These are phyloP conservation scores for Myanophis thanlyinensis DNA, from an alignment of 2,113 vertebrate genomes.

Conservation along the genomic window DNA sequence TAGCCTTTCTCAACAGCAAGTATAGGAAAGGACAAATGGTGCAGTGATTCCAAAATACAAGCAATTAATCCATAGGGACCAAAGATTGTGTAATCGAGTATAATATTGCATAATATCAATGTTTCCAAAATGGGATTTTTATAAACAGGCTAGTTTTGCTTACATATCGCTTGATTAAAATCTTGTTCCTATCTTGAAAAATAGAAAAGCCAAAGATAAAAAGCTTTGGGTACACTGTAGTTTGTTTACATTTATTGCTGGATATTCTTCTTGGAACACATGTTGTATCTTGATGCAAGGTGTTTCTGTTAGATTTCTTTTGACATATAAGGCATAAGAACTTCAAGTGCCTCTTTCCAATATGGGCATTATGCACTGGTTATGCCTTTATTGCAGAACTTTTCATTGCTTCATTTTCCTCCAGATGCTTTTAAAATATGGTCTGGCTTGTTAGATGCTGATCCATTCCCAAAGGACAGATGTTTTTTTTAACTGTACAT, in stretches of 20 bases:
- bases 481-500: conserved; percentile 1
- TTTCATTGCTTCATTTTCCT: neutral
- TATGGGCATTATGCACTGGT: neutral
- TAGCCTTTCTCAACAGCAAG: neutral
- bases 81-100: neutral
- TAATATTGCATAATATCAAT: neutral
- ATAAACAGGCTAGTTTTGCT: neutral
- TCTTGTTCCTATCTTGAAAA: neutral
- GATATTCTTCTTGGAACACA: neutral
- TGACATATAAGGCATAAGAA: neutral
- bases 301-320: neutral
- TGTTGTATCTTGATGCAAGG: neutral
- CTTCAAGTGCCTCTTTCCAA: neutral
- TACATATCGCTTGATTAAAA: neutral
- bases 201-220: neutral
- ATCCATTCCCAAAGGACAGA: neutral
- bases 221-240: neutral
- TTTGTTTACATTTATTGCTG: neutral
- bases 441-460: neutral
- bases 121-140: neutral
- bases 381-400: neutral
- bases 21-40: neutral
- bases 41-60: neutral
- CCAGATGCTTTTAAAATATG: conserved; percentile 2
- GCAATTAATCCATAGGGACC: neutral